Percentiles rank a stretch among this genome's conserved stretches.
phyloP scores from a whole-genome alignment of 2,797 vertebrate genomes.

The Dipus sagitta region DNA sequence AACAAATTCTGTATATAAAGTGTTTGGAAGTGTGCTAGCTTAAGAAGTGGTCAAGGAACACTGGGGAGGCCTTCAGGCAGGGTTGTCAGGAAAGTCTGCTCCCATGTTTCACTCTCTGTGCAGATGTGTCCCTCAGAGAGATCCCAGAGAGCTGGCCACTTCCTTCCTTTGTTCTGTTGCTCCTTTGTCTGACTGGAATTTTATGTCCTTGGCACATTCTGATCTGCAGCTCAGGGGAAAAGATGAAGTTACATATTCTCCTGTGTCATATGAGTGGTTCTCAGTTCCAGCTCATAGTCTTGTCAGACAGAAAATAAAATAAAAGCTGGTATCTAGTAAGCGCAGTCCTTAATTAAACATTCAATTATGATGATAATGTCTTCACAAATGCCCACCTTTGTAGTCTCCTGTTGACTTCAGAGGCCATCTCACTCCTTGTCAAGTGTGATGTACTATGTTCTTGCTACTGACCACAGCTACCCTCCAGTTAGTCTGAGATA shows the following conservation, averaged over 20 bases:
- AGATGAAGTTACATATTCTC: slow-evolving; percentile 28
- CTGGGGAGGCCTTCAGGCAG: neutral
- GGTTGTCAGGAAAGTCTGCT: neutral
- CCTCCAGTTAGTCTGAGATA: neutral
- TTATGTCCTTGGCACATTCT: slow-evolving; percentile 30
- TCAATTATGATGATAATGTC: neutral
- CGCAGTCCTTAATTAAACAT: neutral
- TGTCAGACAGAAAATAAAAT: slow-evolving; percentile 24
- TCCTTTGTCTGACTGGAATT: slow-evolving; percentile 40
- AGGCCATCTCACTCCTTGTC: neutral
- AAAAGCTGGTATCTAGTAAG: slow-evolving; percentile 20
- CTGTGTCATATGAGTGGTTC: neutral
- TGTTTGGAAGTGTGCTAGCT: neutral
- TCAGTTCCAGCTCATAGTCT: neutral
- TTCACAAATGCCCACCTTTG: neutral
- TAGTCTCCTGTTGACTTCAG: neutral
- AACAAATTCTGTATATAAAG: neutral
- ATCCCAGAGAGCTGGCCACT: neutral
- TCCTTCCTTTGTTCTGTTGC: slow-evolving; percentile 60
- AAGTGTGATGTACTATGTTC: neutral
- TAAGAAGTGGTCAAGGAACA: slow-evolving; percentile 6
- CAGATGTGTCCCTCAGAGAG: slow-evolving; percentile 31
- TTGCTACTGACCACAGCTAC: no score
- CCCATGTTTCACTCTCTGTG: neutral
- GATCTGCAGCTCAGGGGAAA: slow-evolving; percentile 51